Conservation (phyloP, 2,113 vertebrate genomes). For the Ancistrus triradiatus region DNA sequence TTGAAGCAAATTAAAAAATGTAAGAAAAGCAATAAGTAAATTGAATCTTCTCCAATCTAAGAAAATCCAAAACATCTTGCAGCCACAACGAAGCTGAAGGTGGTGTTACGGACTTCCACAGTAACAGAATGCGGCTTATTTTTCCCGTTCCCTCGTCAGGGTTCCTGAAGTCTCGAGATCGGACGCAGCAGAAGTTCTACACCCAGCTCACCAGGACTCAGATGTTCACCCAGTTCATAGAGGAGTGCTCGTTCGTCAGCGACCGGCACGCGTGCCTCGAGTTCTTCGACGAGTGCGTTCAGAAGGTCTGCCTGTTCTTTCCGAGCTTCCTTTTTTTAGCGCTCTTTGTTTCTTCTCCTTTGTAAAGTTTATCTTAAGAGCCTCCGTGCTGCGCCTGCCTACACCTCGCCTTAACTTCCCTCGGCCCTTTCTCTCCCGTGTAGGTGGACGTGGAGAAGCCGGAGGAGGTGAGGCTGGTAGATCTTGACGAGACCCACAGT, state of each 20-base stretch:
- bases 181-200: constrained; percentile 84
- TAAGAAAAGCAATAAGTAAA: too few relatives aligned
- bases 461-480: constrained; percentile 74
- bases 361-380: too few relatives aligned
- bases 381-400: too few relatives aligned
- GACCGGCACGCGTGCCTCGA: constrained; percentile 83
- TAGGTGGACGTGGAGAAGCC: constrained; percentile 85
- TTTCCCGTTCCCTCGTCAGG: constrained; percentile 67
- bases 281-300: constrained; percentile 89
- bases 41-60: too few relatives aligned
- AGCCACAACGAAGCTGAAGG: too few relatives aligned
- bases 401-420: background rate
- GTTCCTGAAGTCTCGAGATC: constrained; percentile 86
- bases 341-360: too few relatives aligned
- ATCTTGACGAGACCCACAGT: constrained; percentile 80
- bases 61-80: too few relatives aligned
- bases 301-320: constrained; percentile 87
- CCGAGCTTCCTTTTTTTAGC: too few relatives aligned
- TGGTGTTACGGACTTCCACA: too few relatives aligned
- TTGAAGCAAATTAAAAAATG: too few relatives aligned
- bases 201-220: constrained; percentile 81
- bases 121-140: too few relatives aligned
- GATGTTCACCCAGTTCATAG: constrained; percentile 93
- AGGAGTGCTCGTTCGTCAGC: constrained; percentile 93
- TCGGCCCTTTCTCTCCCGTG: background rate